Evolutionary conservation across 2,888 invertebrate species (phyloP).

Genomic region (Andrena flavipes): DNA sequence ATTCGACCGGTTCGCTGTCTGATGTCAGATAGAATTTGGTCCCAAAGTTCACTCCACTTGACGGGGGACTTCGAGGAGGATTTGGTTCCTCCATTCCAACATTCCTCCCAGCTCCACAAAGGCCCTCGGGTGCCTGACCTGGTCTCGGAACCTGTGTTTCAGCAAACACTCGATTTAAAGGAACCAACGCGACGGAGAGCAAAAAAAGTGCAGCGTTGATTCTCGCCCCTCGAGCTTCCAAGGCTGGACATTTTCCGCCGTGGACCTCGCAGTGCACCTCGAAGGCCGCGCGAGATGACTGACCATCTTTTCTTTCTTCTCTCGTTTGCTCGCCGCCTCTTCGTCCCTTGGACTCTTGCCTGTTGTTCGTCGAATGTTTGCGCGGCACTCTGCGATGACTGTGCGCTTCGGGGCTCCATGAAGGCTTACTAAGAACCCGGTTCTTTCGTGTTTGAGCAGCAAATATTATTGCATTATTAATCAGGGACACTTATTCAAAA

Average conservation of each 20-base stretch:
- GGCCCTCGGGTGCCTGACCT: slow-evolving; percentile 37
- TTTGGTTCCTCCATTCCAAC: slow-evolving; percentile 21
- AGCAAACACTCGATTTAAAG: slow-evolving; percentile 52
- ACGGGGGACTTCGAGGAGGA: slow-evolving; percentile 10
- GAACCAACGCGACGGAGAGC: slow-evolving; percentile 14
- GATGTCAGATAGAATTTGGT: not conserved
- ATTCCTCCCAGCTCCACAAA: slow-evolving; percentile 39
- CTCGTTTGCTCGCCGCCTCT: not conserved
- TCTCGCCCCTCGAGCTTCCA: slow-evolving; percentile 29
- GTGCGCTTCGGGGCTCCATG: no score
- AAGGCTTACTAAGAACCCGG: no score
- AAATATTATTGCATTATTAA: no score
- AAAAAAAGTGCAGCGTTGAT: slow-evolving; percentile 38
- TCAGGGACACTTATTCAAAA: no score
- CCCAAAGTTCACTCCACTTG: not conserved
- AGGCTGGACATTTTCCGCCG: not conserved
- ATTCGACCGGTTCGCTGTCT: no score
- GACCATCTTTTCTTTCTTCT: slow-evolving; percentile 4
- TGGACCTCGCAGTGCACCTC: not conserved
- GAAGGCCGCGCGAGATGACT: not conserved
- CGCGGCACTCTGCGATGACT: not conserved
- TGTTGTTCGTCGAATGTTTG: slow-evolving; percentile 14
- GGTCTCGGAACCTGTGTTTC: slow-evolving; percentile 36
- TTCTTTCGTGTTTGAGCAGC: no score
- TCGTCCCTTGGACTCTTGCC: not conserved